A percentile compares a stretch with the other conserved stretches of the same genome.
Conservation (phyloP, 2,113 vertebrate species). For the Lepus timidus region DNA sequence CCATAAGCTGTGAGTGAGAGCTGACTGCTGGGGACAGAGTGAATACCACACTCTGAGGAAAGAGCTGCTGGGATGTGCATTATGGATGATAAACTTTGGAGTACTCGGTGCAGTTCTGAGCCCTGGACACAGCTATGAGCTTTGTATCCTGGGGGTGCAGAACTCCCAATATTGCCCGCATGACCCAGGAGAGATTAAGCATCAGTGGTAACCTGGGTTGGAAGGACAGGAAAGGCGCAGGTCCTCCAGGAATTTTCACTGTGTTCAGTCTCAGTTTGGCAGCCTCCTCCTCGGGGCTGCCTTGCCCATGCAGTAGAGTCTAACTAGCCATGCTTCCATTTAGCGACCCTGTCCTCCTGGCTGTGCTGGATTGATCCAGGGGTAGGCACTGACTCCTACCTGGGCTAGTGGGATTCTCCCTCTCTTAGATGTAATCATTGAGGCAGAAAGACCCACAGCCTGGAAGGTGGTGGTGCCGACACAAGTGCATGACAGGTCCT, state of each 20-base stretch:
- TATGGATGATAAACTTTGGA: not conserved
- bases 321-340: not conserved
- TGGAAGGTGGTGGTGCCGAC: not conserved
- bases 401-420: not conserved
- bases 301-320: not conserved
- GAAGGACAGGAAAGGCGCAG: not conserved
- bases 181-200: not conserved
- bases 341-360: not conserved
- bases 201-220: not conserved
- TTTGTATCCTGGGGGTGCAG: not conserved
- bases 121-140: rapidly evolving
- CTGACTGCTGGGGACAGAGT: not conserved
- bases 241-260: not conserved
- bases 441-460: not conserved
- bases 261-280: too few species aligned
- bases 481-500: too few species aligned
- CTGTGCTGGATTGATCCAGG: not conserved
- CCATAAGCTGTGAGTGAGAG: not conserved
- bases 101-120: not conserved
- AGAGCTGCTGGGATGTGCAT: not conserved
- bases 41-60: rapidly evolving
- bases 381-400: not conserved
- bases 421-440: not conserved
- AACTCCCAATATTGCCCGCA: too few species aligned
- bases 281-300: not conserved